Base-by-base conservation (phyloP, 2,797 vertebrate genomes). In the Eidolon dupreanum region DNA sequence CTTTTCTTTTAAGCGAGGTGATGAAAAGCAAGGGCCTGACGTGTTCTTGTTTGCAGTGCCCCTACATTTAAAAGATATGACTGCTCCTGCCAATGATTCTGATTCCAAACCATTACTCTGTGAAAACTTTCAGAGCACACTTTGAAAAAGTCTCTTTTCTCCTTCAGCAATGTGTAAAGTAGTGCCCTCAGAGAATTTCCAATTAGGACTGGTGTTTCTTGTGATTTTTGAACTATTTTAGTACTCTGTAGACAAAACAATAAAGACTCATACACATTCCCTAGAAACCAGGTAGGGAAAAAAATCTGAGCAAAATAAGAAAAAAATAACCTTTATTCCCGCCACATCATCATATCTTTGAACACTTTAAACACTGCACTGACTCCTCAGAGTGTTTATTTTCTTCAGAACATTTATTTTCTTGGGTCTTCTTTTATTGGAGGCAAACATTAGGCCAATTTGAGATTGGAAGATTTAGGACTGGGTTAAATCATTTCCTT, bases 171-270 rank as follows among this genome's bases (percentile, higher is more conserved):
- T 20, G 24, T 16, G 20, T 43, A 65, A 55, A 59, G 70, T 11
- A 75, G 61, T 38, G 5, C 8, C 53, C 26, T 63, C 84, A 26
- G 6, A 78, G 84, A 88, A 41, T 43, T 22, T 87, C 38, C 61
- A 55, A 24, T 94, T 65, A 86, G 22, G 46, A 83, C 17, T 26
- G 59, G 33, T 3, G 3, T 73, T 63, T 66, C 78, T 87, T 65
- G 31, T 57, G 71, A 88, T 79, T 89, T 93, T 74, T 88, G 41
- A 93, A 93, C 24, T 81, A 59, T 59, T 94, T 92, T 46, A 43
- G 24, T 53, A 46, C 17, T n/a, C 88, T 90, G 94, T 79, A 96
- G 77, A 97, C 78, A 89, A 93, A 97, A 91, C 65, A 91, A 61
- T 91, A 71, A 79, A 91, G 26, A 89, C 16, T 57, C 28, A 82